phyloP scores from a whole-genome alignment of 2,797 vertebrate species.

The Threskiornis aethiopicus region DNA sequence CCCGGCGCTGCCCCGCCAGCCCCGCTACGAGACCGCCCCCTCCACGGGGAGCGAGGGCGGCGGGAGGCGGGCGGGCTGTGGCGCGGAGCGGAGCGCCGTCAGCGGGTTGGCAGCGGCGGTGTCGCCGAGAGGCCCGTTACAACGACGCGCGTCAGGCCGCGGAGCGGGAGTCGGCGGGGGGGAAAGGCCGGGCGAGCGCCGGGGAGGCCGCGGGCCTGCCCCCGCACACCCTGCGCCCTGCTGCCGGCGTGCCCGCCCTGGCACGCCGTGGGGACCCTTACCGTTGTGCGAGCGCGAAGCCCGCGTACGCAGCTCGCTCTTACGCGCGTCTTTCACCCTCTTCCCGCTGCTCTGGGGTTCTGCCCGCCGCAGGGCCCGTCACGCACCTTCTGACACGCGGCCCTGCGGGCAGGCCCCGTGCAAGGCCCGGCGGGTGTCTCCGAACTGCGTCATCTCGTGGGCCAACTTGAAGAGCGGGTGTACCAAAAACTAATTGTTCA shows the following conservation, averaged over 20 bases:
- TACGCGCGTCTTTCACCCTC: accelerated
- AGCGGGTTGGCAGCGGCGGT: background rate
- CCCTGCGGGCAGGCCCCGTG: background rate
- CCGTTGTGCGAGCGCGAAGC: background rate
- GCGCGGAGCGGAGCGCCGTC: background rate
- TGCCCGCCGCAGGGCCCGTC: accelerated
- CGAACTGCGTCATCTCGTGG: accelerated
- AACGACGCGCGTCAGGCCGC: background rate
- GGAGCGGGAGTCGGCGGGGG: background rate
- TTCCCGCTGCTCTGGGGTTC: accelerated
- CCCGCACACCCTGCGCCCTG: background rate
- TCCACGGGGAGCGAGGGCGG: accelerated
- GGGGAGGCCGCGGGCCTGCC: background rate
- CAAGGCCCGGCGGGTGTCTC: accelerated
- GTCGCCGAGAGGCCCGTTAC: background rate
- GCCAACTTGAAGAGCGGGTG: accelerated
- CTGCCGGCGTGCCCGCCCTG: background rate
- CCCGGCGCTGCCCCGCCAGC: too few relatives aligned
- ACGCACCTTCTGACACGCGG: accelerated
- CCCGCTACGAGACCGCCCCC: background rate
- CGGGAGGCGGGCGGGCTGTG: background rate
- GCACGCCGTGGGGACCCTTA: background rate
- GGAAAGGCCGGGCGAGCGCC: accelerated
- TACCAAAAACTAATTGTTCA: background rate
- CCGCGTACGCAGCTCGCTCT: accelerated